phyloP scores from a whole-genome alignment of 2,888 invertebrate genomes.

The Phragmatobia fuliginosa region DNA sequence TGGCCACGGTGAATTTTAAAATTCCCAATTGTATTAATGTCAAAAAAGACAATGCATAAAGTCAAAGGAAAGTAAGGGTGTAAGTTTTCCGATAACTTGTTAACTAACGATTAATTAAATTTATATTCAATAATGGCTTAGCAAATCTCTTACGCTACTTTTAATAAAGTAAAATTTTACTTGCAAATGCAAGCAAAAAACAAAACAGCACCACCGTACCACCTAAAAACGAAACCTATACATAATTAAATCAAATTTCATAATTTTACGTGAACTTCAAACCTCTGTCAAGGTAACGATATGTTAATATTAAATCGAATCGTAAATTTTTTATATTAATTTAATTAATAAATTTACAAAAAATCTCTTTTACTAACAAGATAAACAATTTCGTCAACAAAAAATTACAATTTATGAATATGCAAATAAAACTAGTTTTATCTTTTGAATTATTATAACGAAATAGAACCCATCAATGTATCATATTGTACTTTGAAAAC shows the following conservation, averaged over 20 bases:
- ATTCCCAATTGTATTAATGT: too few species aligned
- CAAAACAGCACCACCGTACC: too few species aligned
- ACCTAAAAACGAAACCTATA: neutral
- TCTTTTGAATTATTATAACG: slow-evolving; percentile 35
- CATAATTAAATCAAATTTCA: neutral
- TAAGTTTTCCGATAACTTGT: too few species aligned
- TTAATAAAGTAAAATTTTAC: too few species aligned
- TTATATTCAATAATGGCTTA: too few species aligned
- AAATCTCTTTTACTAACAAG: slow-evolving; percentile 1
- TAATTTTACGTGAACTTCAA: neutral
- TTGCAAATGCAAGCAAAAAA: too few species aligned
- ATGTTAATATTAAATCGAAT: neutral
- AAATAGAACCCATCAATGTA: slow-evolving; percentile 28
- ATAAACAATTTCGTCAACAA: slow-evolving; percentile 16
- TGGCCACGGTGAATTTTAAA: too few species aligned
- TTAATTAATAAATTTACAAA: neutral
- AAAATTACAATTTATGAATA: slow-evolving; percentile 19
- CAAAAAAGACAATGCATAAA: too few species aligned
- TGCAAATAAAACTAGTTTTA: slow-evolving; percentile 27
- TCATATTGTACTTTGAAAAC: slow-evolving; percentile 32
- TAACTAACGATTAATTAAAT: too few species aligned
- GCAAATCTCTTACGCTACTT: neutral
- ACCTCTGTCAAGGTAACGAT: neutral
- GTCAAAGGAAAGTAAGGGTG: too few species aligned
- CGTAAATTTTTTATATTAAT: neutral